phyloP scores from a whole-genome alignment of 2,888 invertebrate genomes.

The Aporophyla nigra region DNA sequence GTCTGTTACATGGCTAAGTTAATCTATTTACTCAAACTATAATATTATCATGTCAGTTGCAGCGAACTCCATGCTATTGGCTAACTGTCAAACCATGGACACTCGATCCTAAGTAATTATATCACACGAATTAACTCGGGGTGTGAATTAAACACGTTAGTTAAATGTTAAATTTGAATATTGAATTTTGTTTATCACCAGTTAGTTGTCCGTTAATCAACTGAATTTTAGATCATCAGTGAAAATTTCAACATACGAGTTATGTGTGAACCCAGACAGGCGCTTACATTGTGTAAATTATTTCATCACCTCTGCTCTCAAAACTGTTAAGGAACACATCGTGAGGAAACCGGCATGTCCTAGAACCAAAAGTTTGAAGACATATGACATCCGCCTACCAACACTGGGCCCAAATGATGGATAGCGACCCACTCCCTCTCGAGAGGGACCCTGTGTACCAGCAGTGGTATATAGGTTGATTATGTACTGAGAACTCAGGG shows the following conservation, averaged over 20 bases:
- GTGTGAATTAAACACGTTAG: neutral
- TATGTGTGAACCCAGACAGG: no score
- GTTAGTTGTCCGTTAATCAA: neutral
- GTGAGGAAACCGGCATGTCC: no score
- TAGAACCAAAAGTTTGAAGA: no score
- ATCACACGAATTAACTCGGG: neutral
- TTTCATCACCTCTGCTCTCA: no score
- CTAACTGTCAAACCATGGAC: neutral
- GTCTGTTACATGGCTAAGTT: neutral
- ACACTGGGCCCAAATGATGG: no score
- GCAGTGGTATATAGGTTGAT: no score
- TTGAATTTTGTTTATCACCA: neutral
- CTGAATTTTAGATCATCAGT: neutral
- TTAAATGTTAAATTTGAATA: neutral
- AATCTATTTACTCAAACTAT: conserved; percentile 9
- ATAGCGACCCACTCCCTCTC: no score
- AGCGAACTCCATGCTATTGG: neutral
- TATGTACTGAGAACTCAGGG: no score
- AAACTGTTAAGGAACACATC: no score
- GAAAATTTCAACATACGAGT: neutral
- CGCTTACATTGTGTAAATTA: no score
- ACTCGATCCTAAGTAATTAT: neutral
- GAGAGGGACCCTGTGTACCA: no score
- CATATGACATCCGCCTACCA: no score
- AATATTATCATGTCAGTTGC: neutral